A percentile compares a stretch with the other conserved stretches of the same genome.
These are phyloP conservation scores for Acomys russatus DNA, from an alignment of 2,797 vertebrate genomes.

Conservation along the genomic window DNA sequence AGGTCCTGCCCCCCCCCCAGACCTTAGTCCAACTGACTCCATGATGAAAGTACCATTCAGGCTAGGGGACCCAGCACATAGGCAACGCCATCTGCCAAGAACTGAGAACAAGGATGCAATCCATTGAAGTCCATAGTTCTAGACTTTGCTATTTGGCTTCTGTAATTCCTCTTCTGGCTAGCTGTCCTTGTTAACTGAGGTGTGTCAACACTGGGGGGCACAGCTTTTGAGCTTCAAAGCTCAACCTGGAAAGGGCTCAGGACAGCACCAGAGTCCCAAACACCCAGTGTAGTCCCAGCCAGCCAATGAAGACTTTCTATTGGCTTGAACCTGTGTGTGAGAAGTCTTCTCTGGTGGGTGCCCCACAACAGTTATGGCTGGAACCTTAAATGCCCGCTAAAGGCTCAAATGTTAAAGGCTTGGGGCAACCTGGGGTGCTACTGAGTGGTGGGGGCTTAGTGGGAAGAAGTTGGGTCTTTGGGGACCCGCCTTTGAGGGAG, in stretches of 20 bases:
- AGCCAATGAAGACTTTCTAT: neutral
- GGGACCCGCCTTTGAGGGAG: neutral
- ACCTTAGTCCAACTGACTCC: neutral
- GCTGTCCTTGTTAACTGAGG: neutral
- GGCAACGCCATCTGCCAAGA: neutral
- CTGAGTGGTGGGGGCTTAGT: neutral
- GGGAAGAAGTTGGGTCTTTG: neutral
- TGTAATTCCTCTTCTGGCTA: neutral
- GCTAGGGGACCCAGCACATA: neutral
- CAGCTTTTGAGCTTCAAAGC: neutral
- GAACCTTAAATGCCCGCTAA: neutral
- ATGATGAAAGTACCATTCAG: neutral
- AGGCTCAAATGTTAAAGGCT: neutral
- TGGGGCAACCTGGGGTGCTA: neutral
- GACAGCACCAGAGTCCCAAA: neutral
- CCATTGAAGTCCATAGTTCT: neutral
- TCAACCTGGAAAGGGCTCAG: neutral
- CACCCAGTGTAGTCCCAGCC: neutral
- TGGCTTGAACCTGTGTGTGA: neutral
- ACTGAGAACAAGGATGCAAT: neutral
- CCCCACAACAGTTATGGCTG: neutral
- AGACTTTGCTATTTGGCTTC: neutral
- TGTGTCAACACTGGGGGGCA: neutral
- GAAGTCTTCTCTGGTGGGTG: neutral
- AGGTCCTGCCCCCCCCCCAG: neutral